Evolutionary conservation across 35 echinoderm and acorn worm genomes (phyloP), one percentile per base, ranked within the genome.

Genomic region (Ophiothrix spiculata): DNA sequence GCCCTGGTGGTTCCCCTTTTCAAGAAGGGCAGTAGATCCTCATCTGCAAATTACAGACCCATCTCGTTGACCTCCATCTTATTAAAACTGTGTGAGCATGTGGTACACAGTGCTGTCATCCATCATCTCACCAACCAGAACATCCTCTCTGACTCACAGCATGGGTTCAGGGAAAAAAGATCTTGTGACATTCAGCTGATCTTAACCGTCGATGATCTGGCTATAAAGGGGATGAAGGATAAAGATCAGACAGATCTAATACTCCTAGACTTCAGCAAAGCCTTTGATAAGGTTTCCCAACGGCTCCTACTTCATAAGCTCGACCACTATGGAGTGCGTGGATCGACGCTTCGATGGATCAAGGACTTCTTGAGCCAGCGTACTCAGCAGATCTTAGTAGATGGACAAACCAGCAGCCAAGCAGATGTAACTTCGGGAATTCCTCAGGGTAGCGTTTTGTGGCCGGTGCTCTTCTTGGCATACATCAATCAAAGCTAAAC

Each of bases 21-120:
- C 75, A 79, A 49, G 77, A 78, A 54, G 6, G 86, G 76, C 39
- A 41, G 17, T 38, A 41, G 77, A 56, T 84, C 28, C 8, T 31
- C 16, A 4, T 37, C 88, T 31, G 25, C 64, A 10, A 90, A 90
- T 49, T 85, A 79, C 39, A 33, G 81, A 76, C 69, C 81, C 13
- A 90, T 90, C 25, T 90, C 88, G 11, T 38, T 91, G 4, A 91
- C 89, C 33, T 25, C 77, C 13, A 56, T 91, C 6, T 31, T 76
- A n/a, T 86, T 83, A 14, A 91, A 91, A 38, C n/a, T 91, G 1
- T 39, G 40, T 6, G 89, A 91, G 25, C 84, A 91, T 74, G 78
- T 90, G 29, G 25, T 83, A 49, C 73, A 90, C 38, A 76, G 88
- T 80, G 25, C 86, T 37, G 54, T 80, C 15, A 54, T 88, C 16